These are phyloP conservation scores for Drosophila paramelanica DNA, from an alignment of 2,888 invertebrate species.

Conservation along the genomic window DNA sequence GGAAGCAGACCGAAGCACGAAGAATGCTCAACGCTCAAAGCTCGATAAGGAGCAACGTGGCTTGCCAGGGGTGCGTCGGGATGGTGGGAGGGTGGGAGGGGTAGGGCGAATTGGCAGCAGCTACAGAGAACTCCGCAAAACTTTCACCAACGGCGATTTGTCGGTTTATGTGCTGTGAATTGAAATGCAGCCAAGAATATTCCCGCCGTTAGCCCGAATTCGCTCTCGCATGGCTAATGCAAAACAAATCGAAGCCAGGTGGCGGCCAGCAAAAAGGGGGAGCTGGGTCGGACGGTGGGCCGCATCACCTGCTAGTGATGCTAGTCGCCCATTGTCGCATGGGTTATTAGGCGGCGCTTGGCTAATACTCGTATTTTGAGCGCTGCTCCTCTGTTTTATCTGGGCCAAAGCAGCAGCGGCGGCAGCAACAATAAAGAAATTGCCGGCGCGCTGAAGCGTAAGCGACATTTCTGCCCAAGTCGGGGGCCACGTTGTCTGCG, in stretches of 20 bases:
- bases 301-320: conserved; percentile 34
- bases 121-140: conserved; percentile 36
- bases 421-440: conserved; percentile 58
- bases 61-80: no score
- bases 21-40: neutral
- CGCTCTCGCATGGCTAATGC: conserved; percentile 51
- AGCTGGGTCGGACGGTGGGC: conserved; percentile 9
- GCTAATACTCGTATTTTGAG: conserved; percentile 30
- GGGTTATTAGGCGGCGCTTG: conserved; percentile 37
- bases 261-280: conserved; percentile 10
- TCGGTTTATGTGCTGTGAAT: conserved; percentile 78
- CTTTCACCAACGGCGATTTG: conserved; percentile 70
- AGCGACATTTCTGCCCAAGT: conserved; percentile 69
- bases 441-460: conserved; percentile 75
- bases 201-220: conserved; percentile 13
- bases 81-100: no score
- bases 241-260: conserved; percentile 62
- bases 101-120: neutral
- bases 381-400: conserved; percentile 33
- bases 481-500: conserved; percentile 4
- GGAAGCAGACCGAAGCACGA: conserved; percentile 2
- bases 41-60: conserved; percentile 1
- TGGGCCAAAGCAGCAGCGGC: conserved; percentile 31
- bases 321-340: conserved; percentile 39
- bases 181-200: conserved; percentile 74